Evolutionary conservation across 2,113 vertebrate genomes (phyloP).

Genomic region (Gavia stellata): DNA sequence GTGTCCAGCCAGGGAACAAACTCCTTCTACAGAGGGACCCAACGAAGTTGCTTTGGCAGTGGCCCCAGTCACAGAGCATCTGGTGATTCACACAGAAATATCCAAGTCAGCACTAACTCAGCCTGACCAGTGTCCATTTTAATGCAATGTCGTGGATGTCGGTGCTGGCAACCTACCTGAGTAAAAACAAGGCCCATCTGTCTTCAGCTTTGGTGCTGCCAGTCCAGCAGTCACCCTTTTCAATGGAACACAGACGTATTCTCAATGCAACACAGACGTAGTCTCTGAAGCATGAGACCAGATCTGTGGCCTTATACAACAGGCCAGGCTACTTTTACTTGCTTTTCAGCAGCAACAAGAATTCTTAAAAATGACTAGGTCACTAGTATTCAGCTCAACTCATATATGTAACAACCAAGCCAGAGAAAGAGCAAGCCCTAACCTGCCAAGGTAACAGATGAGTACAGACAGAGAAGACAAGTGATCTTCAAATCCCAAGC

Average conservation of each 20-base stretch:
- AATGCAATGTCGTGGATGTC: not conserved
- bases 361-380: not conserved
- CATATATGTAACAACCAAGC: not conserved
- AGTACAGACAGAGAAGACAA: not conserved
- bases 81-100: not conserved
- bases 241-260: not conserved
- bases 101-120: not conserved
- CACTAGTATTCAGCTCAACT: not conserved
- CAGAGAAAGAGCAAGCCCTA: not conserved
- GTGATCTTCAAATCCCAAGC: not conserved
- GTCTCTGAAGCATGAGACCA: not conserved
- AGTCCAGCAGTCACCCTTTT: not conserved
- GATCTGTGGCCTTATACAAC: not conserved
- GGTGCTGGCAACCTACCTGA: not conserved
- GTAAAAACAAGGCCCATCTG: accelerated
- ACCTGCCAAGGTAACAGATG: not conserved
- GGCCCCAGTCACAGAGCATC: not conserved
- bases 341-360: not conserved
- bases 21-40: not conserved
- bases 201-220: not conserved
- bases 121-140: not conserved
- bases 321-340: not conserved
- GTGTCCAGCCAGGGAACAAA: not conserved
- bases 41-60: not conserved
- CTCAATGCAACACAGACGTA: not conserved